Conservation (phyloP, 2,113 vertebrate genomes). For the Myiagra hebetior region DNA sequence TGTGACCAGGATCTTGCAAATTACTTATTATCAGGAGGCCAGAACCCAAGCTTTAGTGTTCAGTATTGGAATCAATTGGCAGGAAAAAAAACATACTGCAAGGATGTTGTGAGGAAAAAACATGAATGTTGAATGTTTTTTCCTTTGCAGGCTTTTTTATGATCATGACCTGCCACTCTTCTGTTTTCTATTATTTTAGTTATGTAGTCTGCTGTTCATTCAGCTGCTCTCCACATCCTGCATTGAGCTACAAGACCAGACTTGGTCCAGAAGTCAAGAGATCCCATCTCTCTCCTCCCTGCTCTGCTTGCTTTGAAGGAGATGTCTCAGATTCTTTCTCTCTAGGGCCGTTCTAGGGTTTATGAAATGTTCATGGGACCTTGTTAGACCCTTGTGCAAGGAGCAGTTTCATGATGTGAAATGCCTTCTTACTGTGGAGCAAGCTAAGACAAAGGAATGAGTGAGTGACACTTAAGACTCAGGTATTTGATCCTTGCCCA, state of each 20-base stretch:
- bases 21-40: background rate
- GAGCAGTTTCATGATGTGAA: background rate
- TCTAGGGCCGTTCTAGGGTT: background rate
- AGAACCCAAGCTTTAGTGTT: background rate
- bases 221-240: background rate
- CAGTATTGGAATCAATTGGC: background rate
- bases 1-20: constrained; percentile 12
- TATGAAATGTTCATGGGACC: background rate
- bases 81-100: background rate
- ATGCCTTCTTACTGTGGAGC: background rate
- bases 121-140: background rate
- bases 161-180: background rate
- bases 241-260: background rate
- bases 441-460: background rate
- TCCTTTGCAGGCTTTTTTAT: background rate
- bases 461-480: background rate
- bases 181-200: constrained; percentile 20
- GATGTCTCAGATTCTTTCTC: background rate
- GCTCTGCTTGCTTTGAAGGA: background rate
- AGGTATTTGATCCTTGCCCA: background rate
- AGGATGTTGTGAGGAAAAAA: background rate
- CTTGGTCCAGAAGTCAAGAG: background rate
- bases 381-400: background rate
- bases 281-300: background rate
- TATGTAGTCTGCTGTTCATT: constrained; percentile 10